Percentiles rank a stretch among this genome's conserved stretches.
Evolutionary conservation across 1,140 invertebrate genomes (phyloP).

Genomic region (Nephotettix cincticeps): DNA sequence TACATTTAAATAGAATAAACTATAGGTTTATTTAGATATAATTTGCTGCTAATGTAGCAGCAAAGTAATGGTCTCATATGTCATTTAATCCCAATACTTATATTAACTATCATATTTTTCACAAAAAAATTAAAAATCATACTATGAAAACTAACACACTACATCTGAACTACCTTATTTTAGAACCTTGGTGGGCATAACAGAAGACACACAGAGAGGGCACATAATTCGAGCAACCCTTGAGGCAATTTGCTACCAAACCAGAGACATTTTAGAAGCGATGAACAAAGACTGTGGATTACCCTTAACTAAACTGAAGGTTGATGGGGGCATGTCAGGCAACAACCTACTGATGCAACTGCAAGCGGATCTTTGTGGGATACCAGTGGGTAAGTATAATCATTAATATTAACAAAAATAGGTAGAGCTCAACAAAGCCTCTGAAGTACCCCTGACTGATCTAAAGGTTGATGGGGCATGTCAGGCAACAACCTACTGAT

Average conservation of each 20-base stretch:
- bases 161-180: conserved; percentile 25
- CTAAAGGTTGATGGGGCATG: conserved; percentile 90
- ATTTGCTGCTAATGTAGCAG: no score
- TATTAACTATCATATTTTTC: no score
- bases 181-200: conserved; percentile 79
- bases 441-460: conserved; percentile 60
- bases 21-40: no score
- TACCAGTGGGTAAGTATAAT: conserved; percentile 65
- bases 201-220: conserved; percentile 67
- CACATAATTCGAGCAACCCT: conserved; percentile 85
- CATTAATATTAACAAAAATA: no score
- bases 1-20: no score
- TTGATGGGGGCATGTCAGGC: conserved; percentile 86
- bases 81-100: no score
- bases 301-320: conserved; percentile 63
- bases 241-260: conserved; percentile 89
- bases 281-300: conserved; percentile 74
- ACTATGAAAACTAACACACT: not conserved
- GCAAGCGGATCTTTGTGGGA: conserved; percentile 89
- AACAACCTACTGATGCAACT: conserved; percentile 89
- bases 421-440: conserved; percentile 76
- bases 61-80: no score
- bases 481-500: conserved; percentile 80
- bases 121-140: no score
- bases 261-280: conserved; percentile 69